phyloP scores from a whole-genome alignment of 2,888 invertebrate genomes.

The Dasysyrphus tricinctus region DNA sequence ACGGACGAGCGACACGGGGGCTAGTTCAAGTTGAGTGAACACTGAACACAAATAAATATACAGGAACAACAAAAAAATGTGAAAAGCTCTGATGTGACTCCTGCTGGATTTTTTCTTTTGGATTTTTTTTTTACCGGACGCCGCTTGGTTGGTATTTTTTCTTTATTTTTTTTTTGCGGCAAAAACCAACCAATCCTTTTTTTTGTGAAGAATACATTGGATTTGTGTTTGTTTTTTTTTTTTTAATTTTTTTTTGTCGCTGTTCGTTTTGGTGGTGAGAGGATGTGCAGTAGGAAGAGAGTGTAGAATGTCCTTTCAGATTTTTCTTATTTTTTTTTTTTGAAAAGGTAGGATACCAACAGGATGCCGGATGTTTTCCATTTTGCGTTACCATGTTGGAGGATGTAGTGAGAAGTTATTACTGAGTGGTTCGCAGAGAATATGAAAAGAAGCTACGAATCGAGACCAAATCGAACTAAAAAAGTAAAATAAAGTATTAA shows the following conservation, averaged over 20 bases:
- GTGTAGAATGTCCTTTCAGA: conserved; percentile 44
- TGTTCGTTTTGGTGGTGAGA: background rate
- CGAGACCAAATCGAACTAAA: no score
- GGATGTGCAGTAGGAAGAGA: background rate
- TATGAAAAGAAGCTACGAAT: background rate
- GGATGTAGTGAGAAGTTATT: conserved; percentile 15
- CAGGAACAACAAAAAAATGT: conserved; percentile 3
- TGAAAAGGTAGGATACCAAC: background rate
- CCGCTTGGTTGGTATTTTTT: background rate
- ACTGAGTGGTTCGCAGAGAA: background rate
- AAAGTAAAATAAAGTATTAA: no score
- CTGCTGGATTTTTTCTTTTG: conserved; percentile 65
- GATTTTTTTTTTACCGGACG: conserved; percentile 39
- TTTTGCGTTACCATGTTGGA: conserved; percentile 39
- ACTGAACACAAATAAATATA: conserved; percentile 70
- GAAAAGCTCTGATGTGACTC: conserved; percentile 39
- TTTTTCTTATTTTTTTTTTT: conserved; percentile 23
- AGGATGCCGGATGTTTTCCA: conserved; percentile 38
- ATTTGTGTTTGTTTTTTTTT: conserved; percentile 14
- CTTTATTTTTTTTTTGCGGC: conserved; percentile 22
- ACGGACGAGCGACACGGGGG: conserved; percentile 30
- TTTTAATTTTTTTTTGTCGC: conserved; percentile 4
- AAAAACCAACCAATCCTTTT: conserved; percentile 62
- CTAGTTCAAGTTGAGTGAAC: conserved; percentile 73
- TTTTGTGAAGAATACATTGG: conserved; percentile 22